Evolutionary conservation across 2,888 invertebrate genomes (phyloP), one percentile per base, ranked within the genome.

Genomic region (Caenorhabditis sp.): DNA sequence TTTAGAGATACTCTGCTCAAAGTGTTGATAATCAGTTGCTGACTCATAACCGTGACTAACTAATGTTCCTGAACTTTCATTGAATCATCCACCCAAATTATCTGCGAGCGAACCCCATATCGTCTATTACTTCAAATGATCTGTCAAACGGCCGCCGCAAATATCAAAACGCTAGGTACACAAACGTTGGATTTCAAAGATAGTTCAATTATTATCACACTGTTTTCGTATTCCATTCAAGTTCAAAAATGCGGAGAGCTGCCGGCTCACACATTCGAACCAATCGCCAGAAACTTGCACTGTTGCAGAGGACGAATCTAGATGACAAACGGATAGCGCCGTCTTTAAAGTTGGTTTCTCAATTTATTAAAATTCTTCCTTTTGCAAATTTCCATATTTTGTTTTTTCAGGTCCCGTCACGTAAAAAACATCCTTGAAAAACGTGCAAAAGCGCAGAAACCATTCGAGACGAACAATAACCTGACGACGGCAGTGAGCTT

Each of bases 71-170:
- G 47, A 47, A 47, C 47, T 47, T 18, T 47, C 2, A 11, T 18
- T 47, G 47, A 47, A 5, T 47, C 47, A 47, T 13, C 40, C 40
- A 47, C 13, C 40, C 40, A 40, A 40, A 2, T 11, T 40, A 3
- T 18, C 47, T 18, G n/a, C 60, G 6, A 8, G 20, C 15, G 60
- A 40, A 44, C 60, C 50, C 40, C 50, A 53, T 67, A 20, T 35
- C 56, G 56, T 32, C 55, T 47, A 26, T 50, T 15, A 53, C 26
- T 60, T 37, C 35, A 32, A 67, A 35, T 26, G 53, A 80, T 64
- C 72, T 74, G 72, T 80, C 72, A 80, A 74, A 69, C 22, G 69
- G 62, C 61, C 70, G 62, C 61, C 70, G 65, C 71, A 79, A 71
- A 79, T 50, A 71, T 51, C 47, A 47, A n/a, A 47, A 47, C 20